Percentiles rank a stretch among this genome's conserved stretches.
These are phyloP conservation scores for Nebria salina DNA, from an alignment of 2,888 invertebrate species.

Conservation along the genomic window DNA sequence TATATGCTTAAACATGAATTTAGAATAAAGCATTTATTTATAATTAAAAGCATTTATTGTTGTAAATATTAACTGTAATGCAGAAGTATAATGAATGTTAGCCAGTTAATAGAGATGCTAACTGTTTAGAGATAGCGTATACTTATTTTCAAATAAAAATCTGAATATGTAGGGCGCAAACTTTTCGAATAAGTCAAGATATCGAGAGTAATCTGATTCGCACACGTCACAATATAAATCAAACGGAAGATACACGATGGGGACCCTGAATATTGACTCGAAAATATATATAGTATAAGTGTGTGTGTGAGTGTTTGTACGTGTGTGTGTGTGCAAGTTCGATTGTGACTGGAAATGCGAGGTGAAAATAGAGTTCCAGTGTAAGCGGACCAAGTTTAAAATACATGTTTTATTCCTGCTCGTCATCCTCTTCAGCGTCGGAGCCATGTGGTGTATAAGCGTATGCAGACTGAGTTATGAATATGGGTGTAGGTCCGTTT, in stretches of 20 bases:
- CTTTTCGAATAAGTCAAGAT: constrained; percentile 9
- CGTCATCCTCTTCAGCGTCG: background rate
- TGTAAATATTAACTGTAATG: background rate
- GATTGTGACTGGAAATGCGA: constrained; percentile 17
- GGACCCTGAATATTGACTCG: constrained; percentile 41
- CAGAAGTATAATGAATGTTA: background rate
- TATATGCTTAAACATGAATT: too few species aligned
- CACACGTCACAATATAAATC: constrained; percentile 45
- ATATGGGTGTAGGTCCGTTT: background rate
- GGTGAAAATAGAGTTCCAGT: constrained; percentile 40
- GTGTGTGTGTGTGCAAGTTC: constrained; percentile 10
- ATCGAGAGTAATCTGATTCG: constrained; percentile 42
- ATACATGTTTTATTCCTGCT: constrained; percentile 38
- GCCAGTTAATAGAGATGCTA: background rate
- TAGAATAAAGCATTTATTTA: too few species aligned
- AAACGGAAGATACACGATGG: constrained; percentile 41
- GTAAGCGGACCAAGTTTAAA: constrained; percentile 40
- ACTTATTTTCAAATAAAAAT: background rate
- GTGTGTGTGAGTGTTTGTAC: constrained; percentile 6
- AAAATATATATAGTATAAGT: constrained; percentile 32
- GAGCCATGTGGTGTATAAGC: background rate
- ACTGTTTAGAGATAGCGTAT: background rate
- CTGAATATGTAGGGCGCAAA: background rate
- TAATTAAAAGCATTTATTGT: too few species aligned
- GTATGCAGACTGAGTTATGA: background rate